phyloP scores from a whole-genome alignment of 2,888 invertebrate species.

The Brachyopa scutellaris region DNA sequence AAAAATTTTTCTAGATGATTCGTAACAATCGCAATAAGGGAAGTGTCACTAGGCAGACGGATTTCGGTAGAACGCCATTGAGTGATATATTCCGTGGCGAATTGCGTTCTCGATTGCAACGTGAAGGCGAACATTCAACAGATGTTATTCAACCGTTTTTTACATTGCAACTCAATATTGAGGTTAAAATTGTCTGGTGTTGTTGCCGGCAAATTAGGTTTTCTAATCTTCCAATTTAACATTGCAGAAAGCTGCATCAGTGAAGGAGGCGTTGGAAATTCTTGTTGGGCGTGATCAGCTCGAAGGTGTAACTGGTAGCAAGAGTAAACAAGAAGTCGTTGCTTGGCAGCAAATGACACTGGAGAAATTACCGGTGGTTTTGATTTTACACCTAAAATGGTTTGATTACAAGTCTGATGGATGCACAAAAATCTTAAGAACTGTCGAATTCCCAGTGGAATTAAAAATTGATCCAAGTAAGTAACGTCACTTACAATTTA shows the following conservation, averaged over 20 bases:
- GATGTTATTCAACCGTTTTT: constrained; percentile 98
- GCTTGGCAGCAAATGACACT: constrained; percentile 95
- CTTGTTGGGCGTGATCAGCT: constrained; percentile 92
- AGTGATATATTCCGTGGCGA: constrained; percentile 97
- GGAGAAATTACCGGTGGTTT: constrained; percentile 93
- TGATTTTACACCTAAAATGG: constrained; percentile 96
- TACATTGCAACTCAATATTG: constrained; percentile 96
- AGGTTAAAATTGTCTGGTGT: constrained; percentile 85
- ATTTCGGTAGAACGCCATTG: constrained; percentile 92
- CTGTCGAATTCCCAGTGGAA: constrained; percentile 94
- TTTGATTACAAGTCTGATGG: constrained; percentile 95
- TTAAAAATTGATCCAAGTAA: constrained; percentile 94
- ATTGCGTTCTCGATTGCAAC: constrained; percentile 90
- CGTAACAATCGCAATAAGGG: constrained; percentile 94
- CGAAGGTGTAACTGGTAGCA: constrained; percentile 92
- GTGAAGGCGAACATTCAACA: constrained; percentile 87
- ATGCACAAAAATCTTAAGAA: constrained; percentile 95
- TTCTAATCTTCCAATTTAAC: constrained; percentile 13
- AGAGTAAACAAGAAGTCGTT: constrained; percentile 91
- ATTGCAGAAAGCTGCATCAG: constrained; percentile 89
- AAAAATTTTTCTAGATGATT: constrained; percentile 77
- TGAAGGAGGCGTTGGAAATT: constrained; percentile 93
- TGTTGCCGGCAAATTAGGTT: neutral
- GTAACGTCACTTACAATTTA: constrained; percentile 79
- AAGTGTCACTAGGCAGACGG: constrained; percentile 92